phyloP scores from a whole-genome alignment of 2,797 vertebrate genomes.

The Enteromius radiatus region DNA sequence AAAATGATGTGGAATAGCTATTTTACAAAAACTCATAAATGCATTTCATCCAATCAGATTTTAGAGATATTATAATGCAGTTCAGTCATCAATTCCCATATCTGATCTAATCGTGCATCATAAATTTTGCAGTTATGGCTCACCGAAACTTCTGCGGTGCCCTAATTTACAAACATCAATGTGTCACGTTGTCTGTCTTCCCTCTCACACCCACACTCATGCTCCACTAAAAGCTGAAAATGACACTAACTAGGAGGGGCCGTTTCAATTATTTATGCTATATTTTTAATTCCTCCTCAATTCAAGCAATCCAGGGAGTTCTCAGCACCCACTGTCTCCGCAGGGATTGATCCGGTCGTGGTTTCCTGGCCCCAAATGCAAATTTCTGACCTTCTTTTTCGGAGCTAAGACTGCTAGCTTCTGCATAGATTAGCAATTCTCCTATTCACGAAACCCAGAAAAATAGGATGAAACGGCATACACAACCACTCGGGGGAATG shows the following conservation, averaged over 20 bases:
- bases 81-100: conserved; percentile 5
- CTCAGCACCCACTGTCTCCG: conserved; percentile 27
- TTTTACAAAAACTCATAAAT: neutral
- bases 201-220: conserved; percentile 11
- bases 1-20: neutral
- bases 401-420: conserved; percentile 50
- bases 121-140: conserved; percentile 40
- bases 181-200: conserved; percentile 24
- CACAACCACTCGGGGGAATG: conserved; percentile 29
- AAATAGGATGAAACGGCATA: conserved; percentile 51
- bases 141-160: conserved; percentile 22
- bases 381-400: conserved; percentile 78
- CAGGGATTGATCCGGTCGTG: conserved; percentile 44
- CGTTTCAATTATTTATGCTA: conserved; percentile 59
- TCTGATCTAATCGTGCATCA: conserved; percentile 27
- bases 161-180: conserved; percentile 48
- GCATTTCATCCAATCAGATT: neutral
- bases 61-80: neutral
- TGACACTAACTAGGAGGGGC: conserved; percentile 33
- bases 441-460: conserved; percentile 37
- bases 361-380: conserved; percentile 74
- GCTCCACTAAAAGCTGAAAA: conserved; percentile 42
- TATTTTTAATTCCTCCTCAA: conserved; percentile 59
- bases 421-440: conserved; percentile 34
- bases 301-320: conserved; percentile 26